phyloP scores from a whole-genome alignment of 37 sponge, comb jelly and placozoan genomes.

The Oopsacas minuta region DNA sequence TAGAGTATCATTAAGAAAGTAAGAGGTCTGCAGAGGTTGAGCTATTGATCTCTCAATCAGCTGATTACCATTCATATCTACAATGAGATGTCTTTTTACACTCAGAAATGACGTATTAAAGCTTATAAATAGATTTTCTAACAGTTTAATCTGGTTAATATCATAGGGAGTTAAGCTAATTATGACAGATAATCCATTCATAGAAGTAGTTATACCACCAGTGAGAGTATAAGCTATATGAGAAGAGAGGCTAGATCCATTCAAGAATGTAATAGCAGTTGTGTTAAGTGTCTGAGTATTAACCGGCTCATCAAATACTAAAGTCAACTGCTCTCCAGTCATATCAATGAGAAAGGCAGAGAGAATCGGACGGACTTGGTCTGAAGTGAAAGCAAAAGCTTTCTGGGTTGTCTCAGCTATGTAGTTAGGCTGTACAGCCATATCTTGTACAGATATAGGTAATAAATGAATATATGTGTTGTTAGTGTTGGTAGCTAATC shows the following conservation, averaged over 20 bases:
- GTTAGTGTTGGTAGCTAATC: constrained; percentile 37
- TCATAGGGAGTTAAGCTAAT: constrained; percentile 41
- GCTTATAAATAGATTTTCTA: constrained; percentile 40
- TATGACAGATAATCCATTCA: constrained; percentile 37
- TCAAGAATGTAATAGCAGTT: constrained; percentile 38
- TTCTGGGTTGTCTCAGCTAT: constrained; percentile 21
- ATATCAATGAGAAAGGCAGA: constrained; percentile 44
- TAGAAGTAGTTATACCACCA: constrained; percentile 40
- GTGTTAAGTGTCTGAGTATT: constrained; percentile 39
- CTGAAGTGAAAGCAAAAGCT: constrained; percentile 29
- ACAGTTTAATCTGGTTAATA: constrained; percentile 48
- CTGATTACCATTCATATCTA: constrained; percentile 68
- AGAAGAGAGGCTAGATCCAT: constrained; percentile 26
- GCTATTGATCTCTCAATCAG: constrained; percentile 28
- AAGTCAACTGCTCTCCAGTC: constrained; percentile 39
- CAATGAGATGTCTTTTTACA: constrained; percentile 32
- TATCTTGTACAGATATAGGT: constrained; percentile 37
- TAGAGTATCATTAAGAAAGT: constrained; percentile 34
- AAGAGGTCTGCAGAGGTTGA: constrained; percentile 19
- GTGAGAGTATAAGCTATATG: constrained; percentile 37
- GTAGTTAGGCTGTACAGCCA: constrained; percentile 27
- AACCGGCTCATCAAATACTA: constrained; percentile 70
- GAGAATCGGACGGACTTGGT: constrained; percentile 45
- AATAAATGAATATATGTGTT: constrained; percentile 41
- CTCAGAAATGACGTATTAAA: constrained; percentile 35